Base-by-base conservation (phyloP, 2,888 invertebrate species). In the Caenorhabditis macrosperma region DNA sequence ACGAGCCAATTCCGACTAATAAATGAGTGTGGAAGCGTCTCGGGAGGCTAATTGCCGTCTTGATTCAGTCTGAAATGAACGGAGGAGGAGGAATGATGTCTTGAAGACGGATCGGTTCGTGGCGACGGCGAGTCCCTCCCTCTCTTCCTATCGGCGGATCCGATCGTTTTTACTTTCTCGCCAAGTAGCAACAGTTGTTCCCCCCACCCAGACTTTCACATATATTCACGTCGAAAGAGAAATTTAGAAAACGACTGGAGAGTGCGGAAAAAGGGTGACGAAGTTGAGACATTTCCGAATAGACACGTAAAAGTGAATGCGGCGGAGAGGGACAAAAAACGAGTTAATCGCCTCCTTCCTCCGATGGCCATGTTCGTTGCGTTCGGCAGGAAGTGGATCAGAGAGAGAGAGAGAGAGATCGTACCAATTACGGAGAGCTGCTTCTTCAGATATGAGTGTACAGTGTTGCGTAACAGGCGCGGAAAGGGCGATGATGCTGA, bases 381-480 rank as follows among this genome's bases (percentile, higher is more conserved):
- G 74, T 64, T 74, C 59, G 74, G 50, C 59, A 64, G 74, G 50
- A 59, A 64, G 59, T 64, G 64, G 64, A 74, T 63, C 44, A 63
- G 20, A 1, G 28, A n/a, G n/a, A n/a, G n/a, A n/a, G n/a, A n/a
- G n/a, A n/a, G 5, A 74, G 64, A 74, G 55, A 74, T 66, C 59
- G 74, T 57, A 57, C 64, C 74, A 74, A 74, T 74, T 64, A 64
- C 30, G 54, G 74, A 74, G 74, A 71, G 63, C 72, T 69, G 59
- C 52, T 20, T 22, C 30, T 20, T 22, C 33, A 59, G 46, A 20
- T 35, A 57, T 24, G 9, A 74, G 74, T 64, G 64, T 74, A 74
- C 74, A 74, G 41, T 74, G 64, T 74, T 74, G 59, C 74, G 74
- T 74, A 74, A 74, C 64, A 64, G 74, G 64, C 74, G 72, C 60